phyloP scores from a whole-genome alignment of 1,140 invertebrate genomes.

The Babylonia areolata region DNA sequence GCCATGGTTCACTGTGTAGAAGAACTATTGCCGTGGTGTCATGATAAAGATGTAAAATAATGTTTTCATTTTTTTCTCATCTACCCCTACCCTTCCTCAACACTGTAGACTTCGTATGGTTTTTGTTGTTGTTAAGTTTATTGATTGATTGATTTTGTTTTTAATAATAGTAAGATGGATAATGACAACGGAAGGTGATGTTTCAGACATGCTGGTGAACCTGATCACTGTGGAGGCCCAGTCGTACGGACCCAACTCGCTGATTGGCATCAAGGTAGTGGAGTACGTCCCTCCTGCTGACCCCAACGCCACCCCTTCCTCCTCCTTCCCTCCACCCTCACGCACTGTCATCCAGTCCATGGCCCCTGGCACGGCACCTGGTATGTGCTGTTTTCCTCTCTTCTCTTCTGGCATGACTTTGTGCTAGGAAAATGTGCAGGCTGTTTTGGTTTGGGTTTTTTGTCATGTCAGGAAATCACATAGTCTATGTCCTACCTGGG shows the following conservation, averaged over 20 bases:
- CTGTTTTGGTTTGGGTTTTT: no score
- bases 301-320: slow-evolving; percentile 47
- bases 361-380: slow-evolving; percentile 21
- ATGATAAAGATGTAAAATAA: no score
- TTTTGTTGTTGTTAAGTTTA: no score
- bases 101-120: not conserved
- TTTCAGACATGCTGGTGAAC: slow-evolving; percentile 75
- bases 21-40: no score
- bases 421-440: no score
- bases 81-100: not conserved
- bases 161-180: no score
- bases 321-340: slow-evolving; percentile 34
- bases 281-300: slow-evolving; percentile 78
- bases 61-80: no score
- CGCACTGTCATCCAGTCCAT: slow-evolving; percentile 30
- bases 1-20: no score
- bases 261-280: slow-evolving; percentile 96
- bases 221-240: slow-evolving; percentile 85
- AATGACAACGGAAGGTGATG: not conserved
- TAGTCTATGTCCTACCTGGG: no score
- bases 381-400: slow-evolving; percentile 7
- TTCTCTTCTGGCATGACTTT: not conserved
- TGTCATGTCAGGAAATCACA: no score
- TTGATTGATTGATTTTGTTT: no score
- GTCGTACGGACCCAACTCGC: slow-evolving; percentile 95